Conservation (phyloP, 2,888 invertebrate species). For the Mechanitis messenoides region DNA sequence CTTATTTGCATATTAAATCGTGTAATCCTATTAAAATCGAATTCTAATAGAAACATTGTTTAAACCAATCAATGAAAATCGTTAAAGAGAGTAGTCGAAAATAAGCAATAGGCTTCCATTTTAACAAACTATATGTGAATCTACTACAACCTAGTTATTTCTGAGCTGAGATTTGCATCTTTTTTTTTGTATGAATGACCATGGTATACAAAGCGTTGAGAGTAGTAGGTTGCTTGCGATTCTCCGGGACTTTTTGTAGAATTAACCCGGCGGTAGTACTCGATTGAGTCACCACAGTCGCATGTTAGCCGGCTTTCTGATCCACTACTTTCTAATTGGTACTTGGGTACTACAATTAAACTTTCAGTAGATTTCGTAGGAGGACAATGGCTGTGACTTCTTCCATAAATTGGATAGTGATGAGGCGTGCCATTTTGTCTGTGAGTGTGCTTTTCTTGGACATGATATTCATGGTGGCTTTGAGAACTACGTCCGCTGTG, state of each 20-base stretch:
- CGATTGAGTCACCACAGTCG: conserved; percentile 79
- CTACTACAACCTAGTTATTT: conserved; percentile 81
- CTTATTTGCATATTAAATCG: not conserved
- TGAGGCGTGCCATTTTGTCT: conserved; percentile 63
- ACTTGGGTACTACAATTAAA: conserved; percentile 81
- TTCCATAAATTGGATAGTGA: conserved; percentile 65
- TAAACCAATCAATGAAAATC: not conserved
- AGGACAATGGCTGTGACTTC: conserved; percentile 73
- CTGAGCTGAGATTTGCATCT: conserved; percentile 79
- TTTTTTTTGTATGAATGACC: conserved; percentile 71
- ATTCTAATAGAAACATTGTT: not conserved
- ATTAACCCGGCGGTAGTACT: conserved; percentile 59
- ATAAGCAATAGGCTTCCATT: conserved; percentile 18
- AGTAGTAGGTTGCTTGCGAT: conserved; percentile 56
- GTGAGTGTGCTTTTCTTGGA: conserved; percentile 63
- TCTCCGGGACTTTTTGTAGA: conserved; percentile 55
- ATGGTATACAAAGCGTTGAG: conserved; percentile 70
- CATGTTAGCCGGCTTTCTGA: conserved; percentile 83
- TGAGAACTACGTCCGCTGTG: conserved; percentile 78
- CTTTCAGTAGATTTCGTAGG: conserved; percentile 90
- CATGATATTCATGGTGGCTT: conserved; percentile 69
- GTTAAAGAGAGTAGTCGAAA: conserved; percentile 4
- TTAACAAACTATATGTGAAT: conserved; percentile 30
- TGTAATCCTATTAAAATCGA: conserved; percentile 1
- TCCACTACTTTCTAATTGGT: conserved; percentile 76